These are phyloP conservation scores for Ataeniobius toweri DNA, from an alignment of 2,797 vertebrate genomes.

Conservation along the genomic window DNA sequence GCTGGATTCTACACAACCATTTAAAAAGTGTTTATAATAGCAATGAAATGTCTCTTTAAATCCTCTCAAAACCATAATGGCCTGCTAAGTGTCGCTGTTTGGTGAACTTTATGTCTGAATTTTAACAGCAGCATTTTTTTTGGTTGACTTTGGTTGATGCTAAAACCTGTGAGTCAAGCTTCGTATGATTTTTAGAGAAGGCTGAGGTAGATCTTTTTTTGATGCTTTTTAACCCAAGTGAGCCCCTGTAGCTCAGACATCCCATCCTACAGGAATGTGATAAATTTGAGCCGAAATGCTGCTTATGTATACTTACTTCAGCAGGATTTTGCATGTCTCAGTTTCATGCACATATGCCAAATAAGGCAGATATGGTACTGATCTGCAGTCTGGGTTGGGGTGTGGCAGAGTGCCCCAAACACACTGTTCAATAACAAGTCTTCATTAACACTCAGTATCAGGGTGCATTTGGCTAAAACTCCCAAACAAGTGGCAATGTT, in stretches of 20 bases:
- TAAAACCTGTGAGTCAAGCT: neutral
- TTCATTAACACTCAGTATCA: slow-evolving; percentile 46
- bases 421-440: slow-evolving; percentile 61
- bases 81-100: neutral
- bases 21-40: neutral
- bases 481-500: slow-evolving; percentile 54
- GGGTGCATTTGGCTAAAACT: slow-evolving; percentile 50
- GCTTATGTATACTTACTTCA: neutral
- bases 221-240: neutral
- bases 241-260: neutral
- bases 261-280: neutral
- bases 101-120: neutral
- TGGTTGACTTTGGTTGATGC: neutral
- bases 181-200: neutral
- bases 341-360: neutral
- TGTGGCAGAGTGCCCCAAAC: slow-evolving; percentile 8
- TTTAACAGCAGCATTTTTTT: neutral
- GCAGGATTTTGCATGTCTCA: neutral
- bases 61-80: neutral
- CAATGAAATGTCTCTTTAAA: neutral
- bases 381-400: neutral
- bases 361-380: neutral
- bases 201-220: neutral
- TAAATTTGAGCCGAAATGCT: neutral
- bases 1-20: neutral